phyloP scores from a whole-genome alignment of 2,113 vertebrate genomes.

The Burhinus oedicnemus region DNA sequence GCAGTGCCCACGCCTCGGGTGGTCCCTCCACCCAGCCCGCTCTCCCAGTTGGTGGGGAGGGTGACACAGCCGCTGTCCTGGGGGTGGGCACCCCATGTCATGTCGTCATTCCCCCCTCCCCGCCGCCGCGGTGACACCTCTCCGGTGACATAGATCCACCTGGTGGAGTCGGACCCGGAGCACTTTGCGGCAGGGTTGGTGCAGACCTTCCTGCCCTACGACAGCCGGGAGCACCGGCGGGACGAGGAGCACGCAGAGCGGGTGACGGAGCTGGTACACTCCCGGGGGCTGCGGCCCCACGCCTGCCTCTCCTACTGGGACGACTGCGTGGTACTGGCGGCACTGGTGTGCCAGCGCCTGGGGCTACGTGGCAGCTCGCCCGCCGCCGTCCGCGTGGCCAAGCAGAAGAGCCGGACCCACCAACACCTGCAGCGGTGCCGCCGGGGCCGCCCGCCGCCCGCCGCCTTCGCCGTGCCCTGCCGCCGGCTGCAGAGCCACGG shows the following conservation, averaged over 20 bases:
- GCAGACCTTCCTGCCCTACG: slow-evolving; percentile 79
- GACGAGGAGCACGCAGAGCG: slow-evolving; percentile 77
- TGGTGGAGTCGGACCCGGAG: slow-evolving; percentile 81
- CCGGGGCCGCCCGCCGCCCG: slow-evolving; percentile 61
- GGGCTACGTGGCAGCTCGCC: slow-evolving; percentile 73
- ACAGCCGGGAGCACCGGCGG: slow-evolving; percentile 76
- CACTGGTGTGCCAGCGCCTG: slow-evolving; percentile 75
- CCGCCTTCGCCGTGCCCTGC: slow-evolving; percentile 76
- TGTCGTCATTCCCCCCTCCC: neutral
- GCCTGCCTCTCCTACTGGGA: slow-evolving; percentile 87
- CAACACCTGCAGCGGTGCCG: slow-evolving; percentile 66
- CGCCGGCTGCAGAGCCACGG: slow-evolving; percentile 69
- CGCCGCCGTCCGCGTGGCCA: slow-evolving; percentile 74
- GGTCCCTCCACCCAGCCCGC: neutral
- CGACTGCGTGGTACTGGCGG: slow-evolving; percentile 82
- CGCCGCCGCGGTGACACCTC: neutral
- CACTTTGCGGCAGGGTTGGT: slow-evolving; percentile 82
- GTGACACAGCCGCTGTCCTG: neutral
- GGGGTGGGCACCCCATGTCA: no score
- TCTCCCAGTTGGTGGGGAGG: no score
- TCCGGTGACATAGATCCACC: slow-evolving; percentile 66
- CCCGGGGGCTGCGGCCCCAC: slow-evolving; percentile 68
- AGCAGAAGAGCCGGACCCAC: slow-evolving; percentile 83
- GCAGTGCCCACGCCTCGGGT: rapidly evolving
- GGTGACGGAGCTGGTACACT: slow-evolving; percentile 69